phyloP scores from a whole-genome alignment of 2,113 vertebrate genomes.

The Burhinus bistriatus region DNA sequence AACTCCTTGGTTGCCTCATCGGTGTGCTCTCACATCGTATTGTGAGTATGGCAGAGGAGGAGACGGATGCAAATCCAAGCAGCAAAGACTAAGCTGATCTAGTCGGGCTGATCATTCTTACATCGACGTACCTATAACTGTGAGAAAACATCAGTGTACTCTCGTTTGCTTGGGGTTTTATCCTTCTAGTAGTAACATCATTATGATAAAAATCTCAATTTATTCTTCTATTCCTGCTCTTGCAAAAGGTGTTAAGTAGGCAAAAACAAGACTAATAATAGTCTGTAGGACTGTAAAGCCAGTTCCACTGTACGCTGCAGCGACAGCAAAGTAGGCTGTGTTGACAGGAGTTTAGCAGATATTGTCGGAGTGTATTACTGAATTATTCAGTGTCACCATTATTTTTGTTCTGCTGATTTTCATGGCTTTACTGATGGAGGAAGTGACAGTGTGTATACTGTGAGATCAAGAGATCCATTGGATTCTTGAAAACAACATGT shows the following conservation, averaged over 20 bases:
- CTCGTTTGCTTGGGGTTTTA: neutral
- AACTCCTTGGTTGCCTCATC: neutral
- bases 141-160: neutral
- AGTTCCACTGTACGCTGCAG: neutral
- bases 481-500: neutral
- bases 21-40: neutral
- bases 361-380: neutral
- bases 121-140: rapidly evolving
- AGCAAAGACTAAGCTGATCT: neutral
- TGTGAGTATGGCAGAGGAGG: neutral
- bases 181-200: neutral
- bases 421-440: neutral
- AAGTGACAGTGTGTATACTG: neutral
- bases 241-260: neutral
- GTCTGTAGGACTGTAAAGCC: neutral
- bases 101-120: neutral
- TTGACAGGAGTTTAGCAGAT: conserved; percentile 42
- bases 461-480: neutral
- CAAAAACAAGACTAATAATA: neutral
- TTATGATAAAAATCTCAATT: neutral
- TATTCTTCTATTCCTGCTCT: neutral
- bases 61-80: neutral
- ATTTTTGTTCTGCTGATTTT: conserved; percentile 31
- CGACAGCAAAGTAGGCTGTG: neutral
- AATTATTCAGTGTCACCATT: conserved; percentile 5